phyloP scores from a whole-genome alignment of 2,888 invertebrate genomes.

The Spialia ferax region DNA sequence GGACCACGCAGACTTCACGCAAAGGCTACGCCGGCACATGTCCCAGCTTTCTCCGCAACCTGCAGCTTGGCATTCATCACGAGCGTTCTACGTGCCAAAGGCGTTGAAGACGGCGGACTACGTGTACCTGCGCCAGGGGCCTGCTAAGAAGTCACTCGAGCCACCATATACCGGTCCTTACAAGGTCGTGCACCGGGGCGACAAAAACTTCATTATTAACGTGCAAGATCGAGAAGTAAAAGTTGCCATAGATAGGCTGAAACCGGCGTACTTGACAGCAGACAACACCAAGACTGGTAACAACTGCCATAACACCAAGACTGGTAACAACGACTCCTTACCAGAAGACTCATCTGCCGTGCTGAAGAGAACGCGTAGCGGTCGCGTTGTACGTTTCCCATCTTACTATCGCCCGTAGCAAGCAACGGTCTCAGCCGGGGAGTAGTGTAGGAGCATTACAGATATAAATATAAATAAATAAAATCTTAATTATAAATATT shows the following conservation, averaged over 20 bases:
- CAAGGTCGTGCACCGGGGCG: conserved; percentile 13
- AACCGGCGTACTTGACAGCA: neutral
- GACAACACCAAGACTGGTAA: neutral
- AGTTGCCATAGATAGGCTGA: neutral
- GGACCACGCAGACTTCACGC: conserved; percentile 28
- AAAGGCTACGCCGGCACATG: conserved; percentile 26
- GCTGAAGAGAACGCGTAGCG: neutral
- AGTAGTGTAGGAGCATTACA: conserved; percentile 26
- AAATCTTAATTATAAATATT: neutral
- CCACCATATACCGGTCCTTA: conserved; percentile 30
- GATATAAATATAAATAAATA: neutral
- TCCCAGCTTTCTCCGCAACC: conserved; percentile 34
- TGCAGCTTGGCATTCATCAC: conserved; percentile 28
- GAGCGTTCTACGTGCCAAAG: conserved; percentile 35
- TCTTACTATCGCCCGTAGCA: conserved; percentile 30
- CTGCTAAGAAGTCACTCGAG: conserved; percentile 19
- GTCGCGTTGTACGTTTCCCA: conserved; percentile 17
- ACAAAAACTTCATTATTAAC: neutral
- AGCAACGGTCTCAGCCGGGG: conserved; percentile 35
- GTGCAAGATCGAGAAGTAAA: neutral
- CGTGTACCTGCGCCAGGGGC: conserved; percentile 32
- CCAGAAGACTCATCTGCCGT: neutral
- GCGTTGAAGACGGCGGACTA: conserved; percentile 21
- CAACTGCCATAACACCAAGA: neutral
- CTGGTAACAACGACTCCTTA: neutral